Base-by-base conservation (phyloP, 2,113 vertebrate species). In the Hypanus sabinus region DNA sequence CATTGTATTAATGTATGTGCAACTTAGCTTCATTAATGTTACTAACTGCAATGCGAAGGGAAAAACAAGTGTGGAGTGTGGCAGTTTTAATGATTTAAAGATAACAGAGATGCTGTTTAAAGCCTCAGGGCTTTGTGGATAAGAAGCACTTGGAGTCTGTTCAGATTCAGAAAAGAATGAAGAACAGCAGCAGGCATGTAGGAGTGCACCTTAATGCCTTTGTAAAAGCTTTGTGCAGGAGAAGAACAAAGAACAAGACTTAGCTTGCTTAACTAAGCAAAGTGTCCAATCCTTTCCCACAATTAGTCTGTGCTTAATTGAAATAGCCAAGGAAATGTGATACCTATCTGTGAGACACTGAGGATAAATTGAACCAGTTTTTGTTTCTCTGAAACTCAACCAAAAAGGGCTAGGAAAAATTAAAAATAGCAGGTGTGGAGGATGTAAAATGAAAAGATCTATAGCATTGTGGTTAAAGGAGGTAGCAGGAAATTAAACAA, bases 51-150 rank as follows among this genome's bases (percentile, higher is more conserved):
- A 16, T 36, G 62, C 65, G 70, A 11, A 38, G 88, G 65, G 88
- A 92, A 92, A 70, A 30, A 8, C 62, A 70, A 92, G 88, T 57
- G 57, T 71, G 65, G 33, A 92, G 18, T 70, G 65, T 70, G 62
- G 88, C 60, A 70, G 88, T 68, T 92, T 70, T 92, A 70, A 92
- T 70, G 62, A 92, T 92, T 92, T 92, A 92, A 92, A 92, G 88
- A 92, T 92, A 38, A 92, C 60, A 70, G 88, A 92, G 62, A 92
- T 55, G 65, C 88, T 92, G 88, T 70, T 70, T 20, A 70, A 92
- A 92, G 60, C 88, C 65, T 92, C 70, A 38, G 62, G 88, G 88
- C 65, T 92, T 14, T 36, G 88, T 4, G 62, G 33, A 92, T 65
- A 70, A 92, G 62, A 71, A 36, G 68, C 75, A 71, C n/a, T 92